These are phyloP conservation scores for Hyppa rectilinea DNA, from an alignment of 2,888 invertebrate genomes.

Conservation along the genomic window DNA sequence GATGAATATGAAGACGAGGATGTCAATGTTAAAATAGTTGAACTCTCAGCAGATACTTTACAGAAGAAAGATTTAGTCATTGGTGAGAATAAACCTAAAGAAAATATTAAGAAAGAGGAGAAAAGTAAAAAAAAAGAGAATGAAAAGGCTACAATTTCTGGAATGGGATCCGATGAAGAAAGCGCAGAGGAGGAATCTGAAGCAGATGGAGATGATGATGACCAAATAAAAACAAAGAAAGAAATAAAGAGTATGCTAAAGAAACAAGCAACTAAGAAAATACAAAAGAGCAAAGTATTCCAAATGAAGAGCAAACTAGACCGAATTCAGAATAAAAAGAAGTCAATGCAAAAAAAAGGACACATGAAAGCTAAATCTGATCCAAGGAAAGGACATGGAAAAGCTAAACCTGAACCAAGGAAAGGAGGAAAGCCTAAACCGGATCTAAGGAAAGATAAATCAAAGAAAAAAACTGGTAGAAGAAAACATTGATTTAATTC, in stretches of 20 bases:
- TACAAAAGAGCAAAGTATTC: constrained; percentile 94
- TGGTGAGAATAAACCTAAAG: constrained; percentile 92
- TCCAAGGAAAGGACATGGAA: constrained; percentile 73
- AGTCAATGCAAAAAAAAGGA: constrained; percentile 87
- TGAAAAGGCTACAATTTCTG: constrained; percentile 73
- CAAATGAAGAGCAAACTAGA: constrained; percentile 94
- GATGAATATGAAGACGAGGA: constrained; percentile 94
- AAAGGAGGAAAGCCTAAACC: constrained; percentile 71
- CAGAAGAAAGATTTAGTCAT: constrained; percentile 94
- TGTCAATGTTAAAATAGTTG: constrained; percentile 95
- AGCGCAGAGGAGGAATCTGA: constrained; percentile 75
- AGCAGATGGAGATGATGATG: constrained; percentile 77
- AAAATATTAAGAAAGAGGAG: constrained; percentile 65
- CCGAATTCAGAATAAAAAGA: constrained; percentile 93
- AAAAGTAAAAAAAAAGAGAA: constrained; percentile 70
- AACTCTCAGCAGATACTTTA: constrained; percentile 93
- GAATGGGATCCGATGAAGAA: constrained; percentile 83
- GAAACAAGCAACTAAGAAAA: constrained; percentile 93
- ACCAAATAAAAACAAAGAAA: constrained; percentile 90
- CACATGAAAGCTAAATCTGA: constrained; percentile 72
- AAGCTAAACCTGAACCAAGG: constrained; percentile 69
- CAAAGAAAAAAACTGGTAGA: constrained; percentile 82
- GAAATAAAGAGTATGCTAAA: constrained; percentile 93
- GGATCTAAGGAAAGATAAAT: constrained; percentile 81
- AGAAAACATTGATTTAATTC: constrained; percentile 79